Evolutionary conservation across 2,888 invertebrate genomes (phyloP), one percentile per base, ranked within the genome.

Genomic region (Acheta domesticus): DNA sequence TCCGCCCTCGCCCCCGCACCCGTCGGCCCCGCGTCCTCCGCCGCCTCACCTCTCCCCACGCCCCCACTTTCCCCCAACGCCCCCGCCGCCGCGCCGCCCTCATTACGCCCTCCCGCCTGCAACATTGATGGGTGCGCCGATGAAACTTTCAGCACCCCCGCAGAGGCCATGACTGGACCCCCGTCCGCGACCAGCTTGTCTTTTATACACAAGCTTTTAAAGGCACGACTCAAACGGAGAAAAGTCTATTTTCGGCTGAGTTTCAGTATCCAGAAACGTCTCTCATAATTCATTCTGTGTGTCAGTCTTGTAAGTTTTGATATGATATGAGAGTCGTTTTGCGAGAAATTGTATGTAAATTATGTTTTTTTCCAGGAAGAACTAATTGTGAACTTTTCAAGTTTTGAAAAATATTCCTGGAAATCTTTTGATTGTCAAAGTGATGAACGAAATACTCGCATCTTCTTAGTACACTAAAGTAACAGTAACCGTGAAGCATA

Each of bases 121-220:
- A 62, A 62, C 62, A 62, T 62, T 62, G 62, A 62, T 62, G 62
- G 62, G 16, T 14, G 16, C 3, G n/a, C 8, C 62, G n/a, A 62
- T 62, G 62, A 62, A 62, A 62, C 16, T 62, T 62, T 62, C 62
- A 62, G 62, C 62, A n/a, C n/a, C 62, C 62, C 5, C n/a, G n/a
- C 62, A 19, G 62, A 62, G 62, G 16, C 14, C 62, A 62, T 62
- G 62, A 62, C 62, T 14, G 62, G 62, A 62, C 62, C 62, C 62
- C 62, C 14, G 62, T 16, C 62, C n/a, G 62, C 62, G 62, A 62
- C 62, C 62, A 62, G 62, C 62, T 62, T 62, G 62, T 62, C 62
- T 62, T 62, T 62, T 62, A 62, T 62, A 62, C 62, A 62, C 62
- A 62, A 62, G 62, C 62, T 62, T 62, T 62, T 62, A 62, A 62